Base-by-base conservation (phyloP, 2,888 invertebrate genomes). In the Caenorhabditis sp. region DNA sequence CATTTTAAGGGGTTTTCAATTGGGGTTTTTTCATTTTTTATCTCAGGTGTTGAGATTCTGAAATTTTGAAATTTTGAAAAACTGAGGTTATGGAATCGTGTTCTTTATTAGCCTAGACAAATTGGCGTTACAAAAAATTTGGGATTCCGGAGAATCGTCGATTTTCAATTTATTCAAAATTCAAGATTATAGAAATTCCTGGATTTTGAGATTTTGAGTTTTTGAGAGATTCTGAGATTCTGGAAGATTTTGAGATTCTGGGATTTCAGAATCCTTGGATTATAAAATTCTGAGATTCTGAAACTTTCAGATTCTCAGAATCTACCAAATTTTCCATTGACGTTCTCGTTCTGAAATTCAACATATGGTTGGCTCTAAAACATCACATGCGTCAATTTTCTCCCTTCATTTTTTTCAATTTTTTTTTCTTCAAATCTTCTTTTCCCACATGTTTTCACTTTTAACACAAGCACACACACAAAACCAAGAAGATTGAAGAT, bases 391-490 rank as follows among this genome's bases (percentile, higher is more conserved):
- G 14, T 26, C n/a, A n/a, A n/a, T n/a, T n/a, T n/a, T 54, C 14
- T 22, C 24, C n/a, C 14, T 54, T 16, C 26, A 26, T 44, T 44
- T 44, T 26, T 61, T 28, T n/a, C n/a, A n/a, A n/a, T n/a, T n/a
- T n/a, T n/a, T n/a, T n/a, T n/a, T n/a, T n/a, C 7, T 38, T 26
- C 28, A 47, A 19, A 49, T 54, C 14, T 56, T 51, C 56, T 58
- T 41, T n/a, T n/a, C n/a, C 70, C 59, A 69, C 63, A 61, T 66
- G 72, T 66, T 80, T 66, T 68, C 61, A 63, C 59, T 81, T 51
- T 68, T 24, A 24, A n/a, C 8, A 10, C 10, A 28, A 64, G n/a
- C n/a, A n/a, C n/a, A 74, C 51, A 64, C 12, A 6, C 28, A 35
- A 38, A 64, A 58, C 6, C 38, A 64, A 54, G 24, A 31, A 19